phyloP scores from a whole-genome alignment of 2,113 vertebrate species.

The Poecile atricapillus region DNA sequence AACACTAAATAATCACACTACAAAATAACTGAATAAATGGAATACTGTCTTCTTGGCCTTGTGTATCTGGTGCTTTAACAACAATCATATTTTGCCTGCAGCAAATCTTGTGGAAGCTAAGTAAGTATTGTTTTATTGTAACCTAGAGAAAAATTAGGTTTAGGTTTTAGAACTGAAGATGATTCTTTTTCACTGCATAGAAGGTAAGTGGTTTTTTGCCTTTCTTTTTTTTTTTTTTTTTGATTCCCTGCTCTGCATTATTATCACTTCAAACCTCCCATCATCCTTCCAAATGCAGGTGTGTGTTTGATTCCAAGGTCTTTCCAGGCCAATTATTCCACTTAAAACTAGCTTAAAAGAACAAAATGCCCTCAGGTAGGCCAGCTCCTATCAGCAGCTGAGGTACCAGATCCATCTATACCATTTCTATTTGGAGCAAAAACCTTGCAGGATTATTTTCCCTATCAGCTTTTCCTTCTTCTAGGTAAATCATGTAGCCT shows the following conservation, averaged over 20 bases:
- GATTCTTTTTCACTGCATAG: not conserved
- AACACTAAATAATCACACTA: not conserved
- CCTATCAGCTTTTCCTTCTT: slow-evolving; percentile 45
- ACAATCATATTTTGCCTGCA: not conserved
- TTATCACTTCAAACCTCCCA: not conserved
- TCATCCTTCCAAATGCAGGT: not conserved
- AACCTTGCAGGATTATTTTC: slow-evolving; percentile 41
- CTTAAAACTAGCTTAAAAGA: not conserved
- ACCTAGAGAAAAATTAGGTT: not conserved
- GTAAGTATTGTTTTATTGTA: not conserved
- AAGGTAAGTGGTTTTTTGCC: not conserved
- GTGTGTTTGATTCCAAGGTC: not conserved
- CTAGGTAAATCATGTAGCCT: slow-evolving; percentile 44
- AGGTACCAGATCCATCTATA: not conserved
- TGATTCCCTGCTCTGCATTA: not conserved
- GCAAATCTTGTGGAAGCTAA: not conserved
- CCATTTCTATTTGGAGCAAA: not conserved
- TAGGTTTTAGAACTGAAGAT: not conserved
- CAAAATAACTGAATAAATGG: not conserved
- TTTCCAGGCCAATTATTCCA: not conserved
- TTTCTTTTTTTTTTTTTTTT: not conserved
- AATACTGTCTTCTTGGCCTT: not conserved
- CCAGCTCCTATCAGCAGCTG: not conserved
- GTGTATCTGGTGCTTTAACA: not conserved
- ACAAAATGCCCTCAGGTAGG: slow-evolving; percentile 1